Base-by-base conservation (phyloP, 2,888 invertebrate genomes). In the Epinotia bilunana region DNA sequence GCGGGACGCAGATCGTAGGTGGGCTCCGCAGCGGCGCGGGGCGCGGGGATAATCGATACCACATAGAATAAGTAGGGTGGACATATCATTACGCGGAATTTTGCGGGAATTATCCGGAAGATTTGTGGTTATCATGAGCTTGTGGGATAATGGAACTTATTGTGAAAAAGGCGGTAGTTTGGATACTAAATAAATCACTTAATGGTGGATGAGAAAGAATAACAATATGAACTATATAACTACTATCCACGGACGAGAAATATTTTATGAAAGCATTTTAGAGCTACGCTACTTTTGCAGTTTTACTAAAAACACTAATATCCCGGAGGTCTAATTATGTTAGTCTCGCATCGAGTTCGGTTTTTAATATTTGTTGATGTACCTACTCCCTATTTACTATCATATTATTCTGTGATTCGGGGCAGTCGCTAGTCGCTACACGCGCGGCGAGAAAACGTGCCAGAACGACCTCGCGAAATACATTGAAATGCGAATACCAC, bases 21-120 rank as follows among this genome's bases (percentile, higher is more conserved):
- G 72, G 60, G 72, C 58, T 72, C 64, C 68, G 77, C 74, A 58
- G 67, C 57, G 57, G 67, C 67, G 77, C 67, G 75, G 65, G 75
- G 76, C 74, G 68, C 46, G 70, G 73, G 76, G 60, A 75, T 75
- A 77, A 78, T 78, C 78, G 78, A 78, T 78, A 78, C 73, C 78
- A 62, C 75, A 75, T 75, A 75, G 75, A 72, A 72, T 74, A 74
- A 74, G 68, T 73, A 73, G 74, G 74, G 74, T 70, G 74, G 74
- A 74, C 74, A 74, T 74, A 71, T 71, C 64, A 74, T 74, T 74
- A 70, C 70, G 28, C 49, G 43, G 33, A 57, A 63, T 69, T 39
- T 60, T 39, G 64, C 60, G 74, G 63, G 64, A 74, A 58, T 70
- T 64, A 70, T 65, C 53, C 57, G 55, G 43, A 11, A 60, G 58